Evolutionary conservation across 2,888 invertebrate genomes (phyloP), one percentile per base, ranked within the genome.

Genomic region (Fragum sueziense): DNA sequence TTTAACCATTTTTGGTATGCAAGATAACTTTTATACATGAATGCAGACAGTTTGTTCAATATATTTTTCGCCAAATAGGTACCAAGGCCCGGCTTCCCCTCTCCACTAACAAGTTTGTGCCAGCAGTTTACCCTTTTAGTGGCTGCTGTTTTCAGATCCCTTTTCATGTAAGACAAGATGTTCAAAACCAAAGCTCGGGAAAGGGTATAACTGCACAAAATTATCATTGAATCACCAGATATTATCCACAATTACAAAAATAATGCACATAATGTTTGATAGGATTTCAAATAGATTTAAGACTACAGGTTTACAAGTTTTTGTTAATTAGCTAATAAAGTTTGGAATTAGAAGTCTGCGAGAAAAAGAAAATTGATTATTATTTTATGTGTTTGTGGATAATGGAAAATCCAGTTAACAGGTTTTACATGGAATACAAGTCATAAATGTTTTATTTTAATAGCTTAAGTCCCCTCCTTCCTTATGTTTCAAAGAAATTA

Each of bases 291-390:
- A 47, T 47, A 47, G 47, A 47, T 47, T 47, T 47, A 47, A 47
- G 20, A 47, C 47, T 47, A n/a, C 47, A 47, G 47, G 47, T 47
- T 47, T 47, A 47, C 47, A 47, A 47, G 47, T 47, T 47, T n/a
- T 47, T 47, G 47, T 47, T 33, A 61, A 61, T 61, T 61, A 31
- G 17, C n/a, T 31, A n/a, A 61, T 61, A 61, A 61, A 61, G 33
- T 61, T 31, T 31, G 61, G 34, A 61, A 33, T 61, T 33, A 61
- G n/a, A n/a, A 61, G 11, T 47, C 33, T 61, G 61, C n/a, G n/a
- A 61, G 33, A 22, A 61, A 33, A 61, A 61, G 61, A 31, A 61
- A 61, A 31, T 61, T 61, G 31, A 61, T 33, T 31, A 61, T 33
- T 31, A 33, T 33, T 61, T 61, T 61, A 61, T 61, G 61, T n/a